Percentiles rank a stretch among this genome's conserved stretches.
These are phyloP conservation scores for Rugalucina vietnamica DNA, from an alignment of 2,888 invertebrate genomes.

Conservation along the genomic window DNA sequence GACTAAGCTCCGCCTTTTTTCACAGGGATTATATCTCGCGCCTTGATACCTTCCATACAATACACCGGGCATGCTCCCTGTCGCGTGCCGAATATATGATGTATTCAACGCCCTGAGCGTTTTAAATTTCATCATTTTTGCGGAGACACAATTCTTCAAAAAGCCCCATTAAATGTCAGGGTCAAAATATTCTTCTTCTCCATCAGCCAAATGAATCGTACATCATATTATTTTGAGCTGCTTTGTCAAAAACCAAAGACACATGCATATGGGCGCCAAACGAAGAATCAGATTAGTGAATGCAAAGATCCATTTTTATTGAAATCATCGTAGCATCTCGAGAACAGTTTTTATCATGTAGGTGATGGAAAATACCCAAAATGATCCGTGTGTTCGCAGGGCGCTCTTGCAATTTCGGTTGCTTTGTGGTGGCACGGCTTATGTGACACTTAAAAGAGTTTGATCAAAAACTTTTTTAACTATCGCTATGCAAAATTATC, in stretches of 20 bases:
- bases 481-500: constrained; percentile 14
- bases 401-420: too few species aligned
- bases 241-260: too few species aligned
- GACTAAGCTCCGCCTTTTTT: constrained; percentile 50
- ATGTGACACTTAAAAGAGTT: not conserved
- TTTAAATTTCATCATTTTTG: constrained; percentile 62
- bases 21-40: constrained; percentile 39
- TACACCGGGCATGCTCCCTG: constrained; percentile 52
- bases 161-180: constrained; percentile 58
- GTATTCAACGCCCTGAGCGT: constrained; percentile 60
- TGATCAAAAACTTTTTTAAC: not conserved
- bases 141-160: constrained; percentile 61
- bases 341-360: too few species aligned
- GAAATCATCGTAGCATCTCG: too few species aligned
- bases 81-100: constrained; percentile 62
- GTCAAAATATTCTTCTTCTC: constrained; percentile 45
- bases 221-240: too few species aligned
- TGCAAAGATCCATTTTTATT: too few species aligned
- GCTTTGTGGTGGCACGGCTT: too few species aligned
- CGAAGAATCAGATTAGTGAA: too few species aligned
- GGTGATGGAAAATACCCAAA: too few species aligned
- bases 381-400: too few species aligned
- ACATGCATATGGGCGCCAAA: too few species aligned
- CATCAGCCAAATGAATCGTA: constrained; percentile 50
- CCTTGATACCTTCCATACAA: constrained; percentile 41